These are phyloP conservation scores for Cyanocitta stelleri DNA, from an alignment of 2,113 vertebrate species.

Conservation along the genomic window DNA sequence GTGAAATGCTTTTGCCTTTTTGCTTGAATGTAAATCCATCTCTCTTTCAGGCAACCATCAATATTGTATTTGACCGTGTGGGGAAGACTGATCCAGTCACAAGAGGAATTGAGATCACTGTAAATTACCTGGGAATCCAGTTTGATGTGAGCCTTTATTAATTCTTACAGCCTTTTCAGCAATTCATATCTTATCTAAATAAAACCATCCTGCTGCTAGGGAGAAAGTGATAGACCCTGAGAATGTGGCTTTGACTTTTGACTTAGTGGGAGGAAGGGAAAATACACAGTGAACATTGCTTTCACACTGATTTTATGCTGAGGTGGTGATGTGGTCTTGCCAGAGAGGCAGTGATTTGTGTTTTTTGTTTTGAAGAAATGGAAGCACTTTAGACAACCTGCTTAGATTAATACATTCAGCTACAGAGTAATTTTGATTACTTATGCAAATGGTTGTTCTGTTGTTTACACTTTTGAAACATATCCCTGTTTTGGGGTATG, in stretches of 20 bases:
- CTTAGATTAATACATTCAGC: background rate
- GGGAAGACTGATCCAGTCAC: slow-evolving; percentile 98
- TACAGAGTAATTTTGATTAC: background rate
- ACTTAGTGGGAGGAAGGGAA: background rate
- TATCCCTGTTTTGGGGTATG: background rate
- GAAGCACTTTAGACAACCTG: background rate
- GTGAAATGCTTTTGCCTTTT: background rate
- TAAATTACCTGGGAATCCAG: slow-evolving; percentile 96
- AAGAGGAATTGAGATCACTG: slow-evolving; percentile 98
- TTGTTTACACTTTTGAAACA: background rate
- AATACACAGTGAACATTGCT: background rate
- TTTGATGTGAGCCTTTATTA: slow-evolving; percentile 86
- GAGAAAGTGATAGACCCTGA: background rate
- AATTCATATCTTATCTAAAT: background rate
- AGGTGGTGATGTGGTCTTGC: background rate
- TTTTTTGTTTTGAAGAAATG: background rate
- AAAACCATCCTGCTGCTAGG: background rate
- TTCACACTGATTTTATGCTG: background rate
- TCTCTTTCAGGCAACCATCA: slow-evolving; percentile 89
- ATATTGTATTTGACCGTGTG: slow-evolving; percentile 97
- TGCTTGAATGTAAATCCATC: background rate
- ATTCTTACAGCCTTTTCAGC: background rate
- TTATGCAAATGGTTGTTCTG: background rate
- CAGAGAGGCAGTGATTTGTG: background rate
- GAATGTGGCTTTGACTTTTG: background rate